A percentile compares a stretch with the other conserved stretches of the same genome.
These are phyloP conservation scores for Lepus townsendii DNA, from an alignment of 2,797 vertebrate genomes.

Conservation along the genomic window DNA sequence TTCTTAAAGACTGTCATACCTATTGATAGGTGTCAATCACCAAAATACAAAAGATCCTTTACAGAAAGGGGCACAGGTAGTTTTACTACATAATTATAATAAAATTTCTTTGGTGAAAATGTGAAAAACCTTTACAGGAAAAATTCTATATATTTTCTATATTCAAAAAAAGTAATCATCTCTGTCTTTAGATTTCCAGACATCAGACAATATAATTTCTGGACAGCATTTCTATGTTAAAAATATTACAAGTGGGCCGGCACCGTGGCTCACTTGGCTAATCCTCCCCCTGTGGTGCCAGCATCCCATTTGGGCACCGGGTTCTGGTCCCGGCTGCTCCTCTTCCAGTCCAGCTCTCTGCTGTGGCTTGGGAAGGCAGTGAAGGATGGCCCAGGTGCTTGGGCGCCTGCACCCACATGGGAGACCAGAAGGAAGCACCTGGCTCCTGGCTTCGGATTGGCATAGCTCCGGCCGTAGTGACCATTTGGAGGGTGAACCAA, in stretches of 20 bases:
- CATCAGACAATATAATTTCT: slow-evolving; percentile 7
- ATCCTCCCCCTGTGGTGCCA: no score
- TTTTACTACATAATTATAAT: not conserved
- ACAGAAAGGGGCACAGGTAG: not conserved
- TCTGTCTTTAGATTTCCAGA: not conserved
- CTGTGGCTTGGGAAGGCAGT: no score
- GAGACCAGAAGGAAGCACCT: no score
- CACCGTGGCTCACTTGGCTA: no score
- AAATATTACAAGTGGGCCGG: not conserved
- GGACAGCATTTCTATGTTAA: slow-evolving; percentile 53
- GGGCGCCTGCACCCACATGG: no score
- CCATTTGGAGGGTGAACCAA: no score
- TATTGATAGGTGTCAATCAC: not conserved
- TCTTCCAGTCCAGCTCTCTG: no score
- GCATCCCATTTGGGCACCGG: no score
- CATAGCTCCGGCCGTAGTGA: no score
- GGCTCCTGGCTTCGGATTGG: no score
- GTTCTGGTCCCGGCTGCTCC: no score
- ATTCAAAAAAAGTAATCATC: not conserved
- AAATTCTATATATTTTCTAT: not conserved
- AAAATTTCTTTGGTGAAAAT: not conserved
- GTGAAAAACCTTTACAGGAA: not conserved
- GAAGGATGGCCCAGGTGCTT: no score
- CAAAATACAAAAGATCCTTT: not conserved
- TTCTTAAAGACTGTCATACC: not conserved